Base-by-base conservation (phyloP, 2,113 vertebrate genomes). In the Perca flavescens region DNA sequence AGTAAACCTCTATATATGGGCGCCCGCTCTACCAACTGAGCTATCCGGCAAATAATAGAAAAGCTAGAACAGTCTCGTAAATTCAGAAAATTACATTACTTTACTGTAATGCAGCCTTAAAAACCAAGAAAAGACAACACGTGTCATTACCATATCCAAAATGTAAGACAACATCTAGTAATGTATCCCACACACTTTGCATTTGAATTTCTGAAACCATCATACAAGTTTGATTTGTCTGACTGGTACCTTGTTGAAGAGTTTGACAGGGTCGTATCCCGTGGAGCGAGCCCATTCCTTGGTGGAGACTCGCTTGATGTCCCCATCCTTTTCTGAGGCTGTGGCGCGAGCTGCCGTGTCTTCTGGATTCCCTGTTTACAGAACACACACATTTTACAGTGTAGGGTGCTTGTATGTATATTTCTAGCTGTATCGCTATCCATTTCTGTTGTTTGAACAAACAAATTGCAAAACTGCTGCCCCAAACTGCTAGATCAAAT, bases 241-340 rank as follows among this genome's bases (percentile, higher is more conserved):
- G 57, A 7, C 43, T 36, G 21, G 52, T 94, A 99, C 98, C 97
- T 99, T 99, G 83, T 97, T 98, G 90, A 99, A 99, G 87, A 99
- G 95, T 89, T 99, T 99, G 76, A 97, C 88, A 0, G 97, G 90
- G 86, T 99, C 96, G 2, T 98, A 99, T 67, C 97, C 97, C 3
- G 97, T 99, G 82, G 97, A 98, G 58, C 97, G 97, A 61, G 98
- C 97, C 98, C 98, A 99, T 17, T 97, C 96, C 89, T 98, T 99
- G 72, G 98, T 99, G 68, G 97, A 99, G 79, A 99, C 93, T 5
- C 98, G 96, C 85, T 97, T 99, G 90, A 99, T 97, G 84, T 97
- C 97, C 46, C 98, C 98, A 47, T 99, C 97, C 91, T 97, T 97
- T 90, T 97, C 97, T 16, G 97, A 96, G 0, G 97, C 97, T 53